Conservation (phyloP, 2,888 invertebrate species). For the Eupsilia transversa region DNA sequence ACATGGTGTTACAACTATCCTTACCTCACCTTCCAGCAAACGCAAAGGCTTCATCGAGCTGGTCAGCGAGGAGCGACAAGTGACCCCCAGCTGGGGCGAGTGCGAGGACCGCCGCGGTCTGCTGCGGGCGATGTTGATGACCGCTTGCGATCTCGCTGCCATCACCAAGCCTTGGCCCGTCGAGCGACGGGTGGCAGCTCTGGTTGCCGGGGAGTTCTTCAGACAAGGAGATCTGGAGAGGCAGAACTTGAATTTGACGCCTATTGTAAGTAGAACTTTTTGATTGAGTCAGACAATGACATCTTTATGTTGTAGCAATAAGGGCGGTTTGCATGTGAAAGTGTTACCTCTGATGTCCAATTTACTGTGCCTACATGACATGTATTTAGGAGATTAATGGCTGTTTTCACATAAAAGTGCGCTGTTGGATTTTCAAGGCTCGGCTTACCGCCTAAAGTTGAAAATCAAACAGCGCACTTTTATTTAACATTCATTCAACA, state of each 20-base stretch:
- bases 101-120: slow-evolving; percentile 95
- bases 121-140: slow-evolving; percentile 98
- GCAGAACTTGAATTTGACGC: slow-evolving; percentile 96
- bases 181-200: slow-evolving; percentile 97
- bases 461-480: neutral
- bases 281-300: neutral
- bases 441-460: neutral
- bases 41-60: slow-evolving; percentile 95
- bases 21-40: slow-evolving; percentile 91
- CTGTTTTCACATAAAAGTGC: neutral
- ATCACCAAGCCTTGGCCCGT: slow-evolving; percentile 98
- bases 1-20: neutral
- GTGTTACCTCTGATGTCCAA: neutral
- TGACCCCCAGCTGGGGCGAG: slow-evolving; percentile 91
- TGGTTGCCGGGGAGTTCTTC: slow-evolving; percentile 98
- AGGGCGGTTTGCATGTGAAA: neutral
- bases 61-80: slow-evolving; percentile 86
- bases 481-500: neutral
- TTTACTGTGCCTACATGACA: neutral
- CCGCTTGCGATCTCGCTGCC: slow-evolving; percentile 98
- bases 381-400: too few relatives aligned
- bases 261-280: slow-evolving; percentile 93
- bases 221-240: slow-evolving; percentile 98
- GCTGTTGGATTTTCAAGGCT: neutral
- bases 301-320: neutral